phyloP scores from a whole-genome alignment of 2,888 invertebrate genomes.

The Phaedon cochleariae region DNA sequence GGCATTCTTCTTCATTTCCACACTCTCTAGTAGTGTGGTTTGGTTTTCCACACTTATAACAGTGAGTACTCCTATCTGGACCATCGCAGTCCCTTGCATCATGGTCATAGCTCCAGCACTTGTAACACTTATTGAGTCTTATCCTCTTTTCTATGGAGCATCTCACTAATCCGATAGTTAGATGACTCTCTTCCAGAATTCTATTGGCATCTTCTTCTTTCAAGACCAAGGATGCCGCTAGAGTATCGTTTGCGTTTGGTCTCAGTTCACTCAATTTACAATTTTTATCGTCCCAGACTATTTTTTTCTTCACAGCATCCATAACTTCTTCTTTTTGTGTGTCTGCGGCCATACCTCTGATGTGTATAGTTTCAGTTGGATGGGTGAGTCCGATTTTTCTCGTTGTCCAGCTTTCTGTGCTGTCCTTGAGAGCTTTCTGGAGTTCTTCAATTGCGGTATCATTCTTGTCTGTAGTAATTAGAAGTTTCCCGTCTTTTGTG shows the following conservation, averaged over 20 bases:
- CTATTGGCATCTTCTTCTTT: background rate
- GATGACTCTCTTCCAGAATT: background rate
- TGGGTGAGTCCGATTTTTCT: background rate
- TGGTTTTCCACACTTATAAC: conserved; percentile 10
- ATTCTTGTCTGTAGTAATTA: conserved; percentile 4
- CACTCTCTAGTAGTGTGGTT: conserved; percentile 6
- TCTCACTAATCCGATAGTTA: background rate
- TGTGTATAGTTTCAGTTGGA: background rate
- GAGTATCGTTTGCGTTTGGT: background rate
- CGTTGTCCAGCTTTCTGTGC: background rate
- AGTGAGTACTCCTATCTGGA: conserved; percentile 5
- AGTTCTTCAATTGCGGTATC: background rate
- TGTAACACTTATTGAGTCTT: background rate
- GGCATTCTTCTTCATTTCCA: conserved; percentile 14
- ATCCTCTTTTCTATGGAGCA: background rate
- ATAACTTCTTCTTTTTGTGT: background rate
- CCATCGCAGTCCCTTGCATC: background rate
- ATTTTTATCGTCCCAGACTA: background rate
- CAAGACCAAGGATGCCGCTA: background rate
- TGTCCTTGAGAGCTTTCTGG: background rate
- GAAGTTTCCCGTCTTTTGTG: conserved; percentile 12
- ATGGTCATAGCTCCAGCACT: conserved; percentile 18
- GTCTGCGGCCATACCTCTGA: background rate
- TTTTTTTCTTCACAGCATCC: background rate
- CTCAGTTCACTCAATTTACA: background rate